Percentiles rank a stretch among this genome's conserved stretches.
Conservation (phyloP, 2,113 vertebrate species). For the Melanocharis versteri region DNA sequence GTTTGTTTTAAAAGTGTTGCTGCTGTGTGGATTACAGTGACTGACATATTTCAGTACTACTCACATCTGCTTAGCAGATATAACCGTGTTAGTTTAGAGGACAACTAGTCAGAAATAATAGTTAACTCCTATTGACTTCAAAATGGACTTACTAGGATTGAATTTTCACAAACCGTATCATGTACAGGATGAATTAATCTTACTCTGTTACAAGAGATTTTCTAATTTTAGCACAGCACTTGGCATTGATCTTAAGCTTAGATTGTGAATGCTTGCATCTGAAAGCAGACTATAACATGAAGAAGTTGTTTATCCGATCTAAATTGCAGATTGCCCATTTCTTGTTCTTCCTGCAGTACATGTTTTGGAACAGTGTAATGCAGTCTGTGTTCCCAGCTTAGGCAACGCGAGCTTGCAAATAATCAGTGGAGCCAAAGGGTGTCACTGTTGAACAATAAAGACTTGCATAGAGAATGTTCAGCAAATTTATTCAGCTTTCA, state of each 20-base stretch:
- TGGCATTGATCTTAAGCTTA: neutral
- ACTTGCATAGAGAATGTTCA: neutral
- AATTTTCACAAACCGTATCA: neutral
- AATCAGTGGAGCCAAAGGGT: neutral
- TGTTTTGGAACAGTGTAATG: neutral
- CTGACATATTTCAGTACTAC: neutral
- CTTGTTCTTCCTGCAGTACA: neutral
- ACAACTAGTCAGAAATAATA: neutral
- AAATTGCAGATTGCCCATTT: neutral
- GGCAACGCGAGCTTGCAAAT: neutral
- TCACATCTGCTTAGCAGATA: neutral
- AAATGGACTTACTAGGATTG: neutral
- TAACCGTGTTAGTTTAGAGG: neutral
- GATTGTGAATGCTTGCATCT: neutral
- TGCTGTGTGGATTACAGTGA: neutral
- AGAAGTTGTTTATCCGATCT: neutral
- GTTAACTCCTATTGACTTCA: neutral
- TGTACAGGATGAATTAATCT: neutral
- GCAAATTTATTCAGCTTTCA: neutral
- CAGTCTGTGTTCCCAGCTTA: neutral
- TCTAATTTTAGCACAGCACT: neutral
- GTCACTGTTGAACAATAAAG: constrained; percentile 30
- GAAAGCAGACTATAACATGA: neutral
- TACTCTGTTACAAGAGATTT: neutral
- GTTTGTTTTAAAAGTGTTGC: neutral